phyloP scores from a whole-genome alignment of 92 coral and sea anemone species.

The Porites lobata region DNA sequence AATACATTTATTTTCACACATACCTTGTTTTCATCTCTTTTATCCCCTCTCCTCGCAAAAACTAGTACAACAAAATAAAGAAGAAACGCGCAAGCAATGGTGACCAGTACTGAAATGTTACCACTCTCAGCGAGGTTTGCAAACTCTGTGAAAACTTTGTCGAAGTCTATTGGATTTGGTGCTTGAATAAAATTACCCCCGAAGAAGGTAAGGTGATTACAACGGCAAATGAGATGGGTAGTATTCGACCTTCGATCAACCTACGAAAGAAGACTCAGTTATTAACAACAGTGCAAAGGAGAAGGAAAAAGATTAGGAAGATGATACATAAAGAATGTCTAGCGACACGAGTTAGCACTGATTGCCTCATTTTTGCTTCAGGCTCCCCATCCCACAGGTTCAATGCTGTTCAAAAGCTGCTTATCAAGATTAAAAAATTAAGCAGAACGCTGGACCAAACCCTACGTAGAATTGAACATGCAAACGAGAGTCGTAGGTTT shows the following conservation, averaged over 20 bases:
- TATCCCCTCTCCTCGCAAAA: slow-evolving; percentile 52
- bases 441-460: no score
- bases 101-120: slow-evolving; percentile 50
- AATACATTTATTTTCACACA: background rate
- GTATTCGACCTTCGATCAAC: slow-evolving; percentile 30
- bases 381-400: no score
- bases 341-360: no score
- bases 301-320: no score
- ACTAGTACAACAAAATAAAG: slow-evolving; percentile 38
- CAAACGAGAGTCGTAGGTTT: no score
- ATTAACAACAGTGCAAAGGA: background rate
- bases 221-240: slow-evolving; percentile 33
- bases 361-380: no score
- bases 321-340: no score
- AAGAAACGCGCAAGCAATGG: slow-evolving; percentile 27
- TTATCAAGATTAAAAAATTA: no score
- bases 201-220: slow-evolving; percentile 47
- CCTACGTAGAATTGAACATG: no score
- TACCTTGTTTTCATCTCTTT: slow-evolving; percentile 42
- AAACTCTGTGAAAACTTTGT: slow-evolving; percentile 48
- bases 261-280: slow-evolving; percentile 4
- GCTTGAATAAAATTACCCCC: slow-evolving; percentile 52
- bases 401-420: no score
- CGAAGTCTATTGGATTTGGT: slow-evolving; percentile 60
- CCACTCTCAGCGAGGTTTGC: slow-evolving; percentile 30